A percentile compares a stretch with the other conserved stretches of the same genome.
phyloP scores from a whole-genome alignment of 1,140 invertebrate species.

The Anastrepha ludens region DNA sequence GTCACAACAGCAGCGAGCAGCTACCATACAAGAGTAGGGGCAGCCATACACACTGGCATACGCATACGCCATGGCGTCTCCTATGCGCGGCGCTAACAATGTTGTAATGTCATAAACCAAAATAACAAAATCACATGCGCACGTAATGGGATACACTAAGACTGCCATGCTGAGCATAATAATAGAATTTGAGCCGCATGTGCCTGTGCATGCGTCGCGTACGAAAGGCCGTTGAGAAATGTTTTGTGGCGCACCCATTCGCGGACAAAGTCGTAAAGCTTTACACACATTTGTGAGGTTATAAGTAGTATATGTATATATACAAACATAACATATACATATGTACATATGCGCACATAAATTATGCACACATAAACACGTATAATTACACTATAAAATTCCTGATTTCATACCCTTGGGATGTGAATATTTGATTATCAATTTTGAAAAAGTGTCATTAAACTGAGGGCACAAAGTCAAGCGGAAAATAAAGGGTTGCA shows the following conservation, averaged over 20 bases:
- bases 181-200: not conserved
- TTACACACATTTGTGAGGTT: not conserved
- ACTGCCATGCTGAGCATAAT: not conserved
- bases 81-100: not conserved
- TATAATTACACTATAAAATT: not conserved
- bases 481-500: no score
- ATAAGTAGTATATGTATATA: no score
- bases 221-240: not conserved
- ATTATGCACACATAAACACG: not conserved
- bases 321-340: no score
- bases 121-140: slow-evolving; percentile 27
- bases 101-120: slow-evolving; percentile 15
- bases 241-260: not conserved
- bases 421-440: not conserved
- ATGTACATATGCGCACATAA: no score
- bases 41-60: not conserved
- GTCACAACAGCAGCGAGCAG: not conserved
- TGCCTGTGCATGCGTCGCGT: not conserved
- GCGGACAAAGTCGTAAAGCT: not conserved
- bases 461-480: no score
- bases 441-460: no score
- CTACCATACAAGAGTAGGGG: not conserved
- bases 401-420: not conserved
- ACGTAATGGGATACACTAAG: not conserved
- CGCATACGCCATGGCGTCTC: not conserved